Evolutionary conservation across 2,888 invertebrate species (phyloP).

Genomic region (Xanthorhoe designata): DNA sequence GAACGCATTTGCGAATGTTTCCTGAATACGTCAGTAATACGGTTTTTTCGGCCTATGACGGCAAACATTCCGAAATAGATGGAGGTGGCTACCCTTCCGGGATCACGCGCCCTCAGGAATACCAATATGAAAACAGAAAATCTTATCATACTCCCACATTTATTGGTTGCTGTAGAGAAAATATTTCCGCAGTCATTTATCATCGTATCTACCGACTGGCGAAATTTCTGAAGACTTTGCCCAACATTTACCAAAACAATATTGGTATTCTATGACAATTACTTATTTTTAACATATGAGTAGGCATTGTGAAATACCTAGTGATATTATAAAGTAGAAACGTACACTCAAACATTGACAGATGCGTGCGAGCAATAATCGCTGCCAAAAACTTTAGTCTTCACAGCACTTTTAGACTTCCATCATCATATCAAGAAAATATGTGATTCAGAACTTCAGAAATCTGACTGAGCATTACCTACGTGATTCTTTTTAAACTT

Average conservation of each 20-base stretch:
- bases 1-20: conserved; percentile 38
- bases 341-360: not conserved
- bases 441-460: conserved; percentile 24
- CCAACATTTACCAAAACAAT: not conserved
- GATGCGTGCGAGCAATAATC: not conserved
- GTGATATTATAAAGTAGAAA: not conserved
- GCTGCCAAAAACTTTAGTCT: conserved; percentile 17
- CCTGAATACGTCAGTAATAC: conserved; percentile 40
- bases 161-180: not conserved
- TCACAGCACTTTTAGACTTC: conserved; percentile 20
- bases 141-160: not conserved
- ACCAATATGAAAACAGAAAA: conserved; percentile 4
- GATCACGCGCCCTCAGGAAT: conserved; percentile 19
- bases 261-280: not conserved
- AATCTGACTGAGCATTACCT: not conserved
- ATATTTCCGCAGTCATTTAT: not conserved
- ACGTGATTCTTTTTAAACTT: not conserved
- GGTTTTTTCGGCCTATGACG: conserved; percentile 35
- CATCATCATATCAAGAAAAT: conserved; percentile 23
- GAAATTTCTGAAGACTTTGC: not conserved
- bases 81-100: conserved; percentile 9
- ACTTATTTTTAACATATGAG: not conserved
- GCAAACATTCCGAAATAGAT: conserved; percentile 34
- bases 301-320: not conserved
- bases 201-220: not conserved